Base-by-base conservation (phyloP, 1,140 invertebrate genomes). In the Caenorhabditis brenneri region DNA sequence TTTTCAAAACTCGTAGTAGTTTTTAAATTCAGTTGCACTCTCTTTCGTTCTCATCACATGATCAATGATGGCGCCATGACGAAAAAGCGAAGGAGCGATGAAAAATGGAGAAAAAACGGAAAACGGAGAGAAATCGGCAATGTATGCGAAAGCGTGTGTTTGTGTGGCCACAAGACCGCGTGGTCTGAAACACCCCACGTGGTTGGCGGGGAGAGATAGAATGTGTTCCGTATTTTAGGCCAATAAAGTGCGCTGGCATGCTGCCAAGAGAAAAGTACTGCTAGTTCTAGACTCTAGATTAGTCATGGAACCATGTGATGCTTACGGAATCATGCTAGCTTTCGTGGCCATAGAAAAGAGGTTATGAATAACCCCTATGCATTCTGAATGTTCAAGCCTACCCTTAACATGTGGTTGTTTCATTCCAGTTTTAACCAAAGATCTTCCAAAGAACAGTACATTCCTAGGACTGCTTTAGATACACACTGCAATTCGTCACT, bases 141-240 rank as follows among this genome's bases (percentile, higher is more conserved):
- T 74, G 65, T 42, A 74, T 39, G 65, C 65, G 65, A 74, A 74
- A 74, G 36, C 65, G 65, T 42, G 65, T 36, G 55, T 58, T 24
- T 53, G 49, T 58, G 58, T n/a, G 58, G 24, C 58, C 16, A 42
- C 5, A 65, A 27, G 36, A 74, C 65, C 65, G 16, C 65, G 65
- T 74, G 65, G 65, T 74, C 65, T 74, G 36, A 42, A 74, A 74
- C 65, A 74, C 65, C 12, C 49, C 65, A 74, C 65, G 65, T 74
- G 65, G 65, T 65, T 42, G 33, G 5, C 39, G 39, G 39, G 12
- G 39, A 42, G n/a, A n/a, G 33, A 19, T 10, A 36, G 19, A 74
- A 74, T 74, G 65, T 74, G 65, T 74, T 74, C 65, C 33, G 36
- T 42, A 42, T 42, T 42, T 42, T 74, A 74, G 65, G 24, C n/a